These are phyloP conservation scores for Oegoconia quadripuncta DNA, from an alignment of 2,888 invertebrate genomes.

Conservation along the genomic window DNA sequence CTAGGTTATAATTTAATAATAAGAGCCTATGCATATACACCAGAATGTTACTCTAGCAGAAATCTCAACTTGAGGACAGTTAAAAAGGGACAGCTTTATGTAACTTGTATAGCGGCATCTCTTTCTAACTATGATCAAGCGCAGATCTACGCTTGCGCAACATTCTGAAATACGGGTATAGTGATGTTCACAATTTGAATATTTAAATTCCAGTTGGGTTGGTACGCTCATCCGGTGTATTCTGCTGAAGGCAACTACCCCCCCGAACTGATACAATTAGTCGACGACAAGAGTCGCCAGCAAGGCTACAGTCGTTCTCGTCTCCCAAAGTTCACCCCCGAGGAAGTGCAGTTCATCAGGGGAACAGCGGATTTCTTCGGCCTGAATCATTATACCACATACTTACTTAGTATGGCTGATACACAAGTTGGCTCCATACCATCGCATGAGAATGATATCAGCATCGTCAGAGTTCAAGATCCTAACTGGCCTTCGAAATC, in stretches of 20 bases:
- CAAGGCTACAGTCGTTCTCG: constrained; percentile 79
- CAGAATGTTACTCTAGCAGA: too few species aligned
- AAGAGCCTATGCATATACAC: too few species aligned
- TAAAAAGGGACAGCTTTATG: too few species aligned
- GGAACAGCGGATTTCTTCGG: constrained; percentile 75
- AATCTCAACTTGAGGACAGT: too few species aligned
- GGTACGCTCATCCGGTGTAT: constrained; percentile 78
- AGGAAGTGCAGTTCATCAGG: constrained; percentile 64
- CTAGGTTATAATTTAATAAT: too few species aligned
- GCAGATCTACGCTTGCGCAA: too few species aligned
- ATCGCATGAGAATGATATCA: constrained; percentile 81
- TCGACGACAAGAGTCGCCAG: constrained; percentile 71
- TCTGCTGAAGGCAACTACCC: constrained; percentile 79
- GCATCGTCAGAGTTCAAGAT: constrained; percentile 76
- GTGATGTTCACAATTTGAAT: too few species aligned
- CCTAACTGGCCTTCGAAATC: constrained; percentile 80
- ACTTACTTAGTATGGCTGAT: constrained; percentile 63
- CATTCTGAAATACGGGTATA: too few species aligned
- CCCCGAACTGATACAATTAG: constrained; percentile 67
- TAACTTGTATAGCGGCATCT: too few species aligned
- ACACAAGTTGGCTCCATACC: constrained; percentile 67
- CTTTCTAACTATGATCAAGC: too few species aligned
- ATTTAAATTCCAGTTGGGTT: constrained; percentile 61
- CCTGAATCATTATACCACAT: constrained; percentile 72
- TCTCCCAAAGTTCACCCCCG: constrained; percentile 74